Evolutionary conservation across 2,797 vertebrate genomes (phyloP), one percentile per base, ranked within the genome.

Genomic region (Neosilurus hyrtlii): DNA sequence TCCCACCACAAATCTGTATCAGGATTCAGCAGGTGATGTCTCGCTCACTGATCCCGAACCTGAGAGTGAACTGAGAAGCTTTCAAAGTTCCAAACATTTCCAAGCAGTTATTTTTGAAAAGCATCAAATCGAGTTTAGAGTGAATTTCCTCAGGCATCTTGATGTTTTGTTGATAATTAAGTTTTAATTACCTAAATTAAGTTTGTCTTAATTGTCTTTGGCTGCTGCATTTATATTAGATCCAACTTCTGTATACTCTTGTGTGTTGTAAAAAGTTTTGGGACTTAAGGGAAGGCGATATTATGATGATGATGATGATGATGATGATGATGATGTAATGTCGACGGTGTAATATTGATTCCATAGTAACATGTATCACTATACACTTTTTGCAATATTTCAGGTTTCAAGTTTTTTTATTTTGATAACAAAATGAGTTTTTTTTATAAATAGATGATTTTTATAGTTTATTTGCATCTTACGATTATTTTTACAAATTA

Each of bases 1-100:
- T 71, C 4, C n/a, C 12, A 52, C 22, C 65, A 35, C 79, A 76
- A 63, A 24, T 85, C 49, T 65, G 62, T 74, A 59, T 85, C 62
- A 37, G 82, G 52, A 71, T 56, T 67, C 59, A n/a, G 11, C 49
- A 61, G 10, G 73, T 15, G 49, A 74, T 20, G 9, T 15, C 61
- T 80, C n/a, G n/a, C 37, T 22, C 3, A 57, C 67, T 67, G 80
- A 71, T 82, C 59, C 11, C 62, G 57, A 22, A 49, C 16, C n/a
- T n/a, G 15, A 67, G 18, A 84, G 76, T 68, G 26, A 65, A 57
- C 66, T 49, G 56, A 74, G 81, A 71, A 37, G 26, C 70, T 82
- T 82, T 79, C n/a, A 71, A 51, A 24, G 49, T 14, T 54, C 18
- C 16, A 3, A 52, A 72, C 3, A 9, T 26, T 54, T 52, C 70